Evolutionary conservation across 2,113 vertebrate genomes (phyloP).

Genomic region (Chloropsis hardwickii): DNA sequence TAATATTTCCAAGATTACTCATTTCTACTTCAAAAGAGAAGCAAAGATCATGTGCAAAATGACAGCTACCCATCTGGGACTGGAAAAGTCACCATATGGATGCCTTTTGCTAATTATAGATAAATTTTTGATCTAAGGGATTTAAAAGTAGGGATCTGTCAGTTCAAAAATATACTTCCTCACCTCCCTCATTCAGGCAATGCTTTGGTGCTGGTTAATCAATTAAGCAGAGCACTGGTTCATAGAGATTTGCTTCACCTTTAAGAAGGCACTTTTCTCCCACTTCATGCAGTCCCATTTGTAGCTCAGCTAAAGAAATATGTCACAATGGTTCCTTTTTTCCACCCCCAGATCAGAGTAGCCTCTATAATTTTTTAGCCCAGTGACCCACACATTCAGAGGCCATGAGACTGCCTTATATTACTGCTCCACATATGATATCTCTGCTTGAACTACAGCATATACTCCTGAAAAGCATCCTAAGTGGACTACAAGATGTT

Average conservation of each 20-base stretch:
- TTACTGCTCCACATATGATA: background rate
- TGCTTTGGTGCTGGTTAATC: background rate
- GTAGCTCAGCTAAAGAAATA: background rate
- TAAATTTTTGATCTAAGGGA: constrained; percentile 51
- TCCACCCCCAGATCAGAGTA: background rate
- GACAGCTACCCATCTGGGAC: constrained; percentile 77
- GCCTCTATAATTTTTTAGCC: background rate
- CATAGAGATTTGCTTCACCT: background rate
- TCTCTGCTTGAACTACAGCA: background rate
- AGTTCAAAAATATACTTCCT: constrained; percentile 47
- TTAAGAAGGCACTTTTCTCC: background rate
- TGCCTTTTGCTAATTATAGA: constrained; percentile 74
- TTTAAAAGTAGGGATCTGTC: constrained; percentile 23
- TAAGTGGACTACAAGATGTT: background rate
- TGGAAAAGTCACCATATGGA: constrained; percentile 76
- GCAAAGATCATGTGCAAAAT: constrained; percentile 75
- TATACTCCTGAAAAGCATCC: background rate
- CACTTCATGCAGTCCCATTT: background rate
- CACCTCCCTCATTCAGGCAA: background rate
- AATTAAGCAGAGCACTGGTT: background rate
- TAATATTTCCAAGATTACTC: constrained; percentile 81
- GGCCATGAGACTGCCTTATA: background rate
- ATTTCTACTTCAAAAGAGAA: constrained; percentile 73
- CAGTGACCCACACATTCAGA: background rate
- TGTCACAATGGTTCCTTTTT: background rate